Conservation (phyloP, 2,113 vertebrate species). For the Platysternon megacephalum region DNA sequence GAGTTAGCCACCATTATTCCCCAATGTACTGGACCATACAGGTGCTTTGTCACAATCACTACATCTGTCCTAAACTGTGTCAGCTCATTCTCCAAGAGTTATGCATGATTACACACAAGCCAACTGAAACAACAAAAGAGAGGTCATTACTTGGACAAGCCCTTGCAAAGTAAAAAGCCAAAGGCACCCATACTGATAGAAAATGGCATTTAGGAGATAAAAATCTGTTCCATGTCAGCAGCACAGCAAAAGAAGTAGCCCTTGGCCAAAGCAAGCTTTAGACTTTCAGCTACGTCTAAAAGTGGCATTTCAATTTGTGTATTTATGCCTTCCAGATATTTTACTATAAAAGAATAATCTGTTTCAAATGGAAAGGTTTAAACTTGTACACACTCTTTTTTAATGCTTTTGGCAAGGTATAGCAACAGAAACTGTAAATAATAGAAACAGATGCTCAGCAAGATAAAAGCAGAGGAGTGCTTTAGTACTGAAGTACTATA, state of each 20-base stretch:
- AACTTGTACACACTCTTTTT: slow-evolving; percentile 54
- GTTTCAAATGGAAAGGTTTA: slow-evolving; percentile 72
- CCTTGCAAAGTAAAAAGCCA: slow-evolving; percentile 54
- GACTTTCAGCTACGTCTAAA: slow-evolving; percentile 59
- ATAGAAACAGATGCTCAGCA: slow-evolving; percentile 47
- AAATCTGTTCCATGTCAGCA: slow-evolving; percentile 61
- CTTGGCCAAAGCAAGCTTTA: slow-evolving; percentile 51
- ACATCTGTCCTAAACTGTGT: not conserved
- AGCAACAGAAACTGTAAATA: slow-evolving; percentile 72
- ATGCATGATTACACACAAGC: slow-evolving; percentile 3
- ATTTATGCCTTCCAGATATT: slow-evolving; percentile 74
- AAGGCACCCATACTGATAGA: slow-evolving; percentile 32
- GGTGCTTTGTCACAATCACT: not conserved
- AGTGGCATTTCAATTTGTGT: slow-evolving; percentile 71
- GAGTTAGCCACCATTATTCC: not conserved
- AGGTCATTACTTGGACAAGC: slow-evolving; percentile 39
- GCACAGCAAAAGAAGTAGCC: slow-evolving; percentile 36
- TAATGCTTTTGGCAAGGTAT: slow-evolving; percentile 54
- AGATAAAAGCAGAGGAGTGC: slow-evolving; percentile 25
- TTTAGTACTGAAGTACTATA: not conserved
- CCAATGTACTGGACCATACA: not conserved
- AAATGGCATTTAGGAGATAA: slow-evolving; percentile 63
- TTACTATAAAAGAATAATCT: slow-evolving; percentile 76
- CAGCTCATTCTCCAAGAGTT: not conserved
- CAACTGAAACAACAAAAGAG: not conserved